Conservation (phyloP, 1,140 invertebrate species). For the Drosophila bocqueti region DNA sequence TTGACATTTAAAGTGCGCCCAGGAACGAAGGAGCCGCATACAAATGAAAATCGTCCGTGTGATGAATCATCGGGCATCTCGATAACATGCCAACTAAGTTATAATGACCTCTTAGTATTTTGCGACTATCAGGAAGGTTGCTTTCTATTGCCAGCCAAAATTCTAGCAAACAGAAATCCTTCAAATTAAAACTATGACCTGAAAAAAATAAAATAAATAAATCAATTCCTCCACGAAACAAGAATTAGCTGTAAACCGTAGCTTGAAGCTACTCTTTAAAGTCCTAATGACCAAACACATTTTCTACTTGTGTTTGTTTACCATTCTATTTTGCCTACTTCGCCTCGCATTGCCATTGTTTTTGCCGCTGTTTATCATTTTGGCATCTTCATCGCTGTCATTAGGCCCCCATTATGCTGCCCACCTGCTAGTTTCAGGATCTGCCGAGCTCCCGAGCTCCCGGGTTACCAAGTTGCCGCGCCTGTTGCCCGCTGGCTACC, state of each 20-base stretch:
- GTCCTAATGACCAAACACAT: conserved; percentile 74
- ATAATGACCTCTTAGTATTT: conserved; percentile 1
- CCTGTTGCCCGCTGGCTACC: conserved; percentile 32
- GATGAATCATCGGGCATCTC: conserved; percentile 38
- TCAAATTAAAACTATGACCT: too few species aligned
- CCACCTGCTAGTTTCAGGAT: conserved; percentile 30
- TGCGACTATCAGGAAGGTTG: too few species aligned
- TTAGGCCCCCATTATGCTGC: conserved; percentile 73
- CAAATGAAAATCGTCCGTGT: conserved; percentile 36
- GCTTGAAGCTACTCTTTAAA: conserved; percentile 13
- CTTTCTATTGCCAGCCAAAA: too few species aligned
- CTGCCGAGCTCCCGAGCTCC: neutral
- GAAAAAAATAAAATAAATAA: neutral
- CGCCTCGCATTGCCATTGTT: conserved; percentile 33
- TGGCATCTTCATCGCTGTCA: conserved; percentile 82
- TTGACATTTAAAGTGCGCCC: conserved; percentile 75
- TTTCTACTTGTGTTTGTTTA: conserved; percentile 64
- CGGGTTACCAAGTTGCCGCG: neutral
- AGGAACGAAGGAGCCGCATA: conserved; percentile 12
- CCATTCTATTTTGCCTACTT: conserved; percentile 34
- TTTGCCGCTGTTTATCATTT: conserved; percentile 78
- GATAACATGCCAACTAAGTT: neutral
- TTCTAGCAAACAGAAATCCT: too few species aligned
- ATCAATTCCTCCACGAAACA: neutral
- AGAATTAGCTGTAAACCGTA: neutral